Conservation (phyloP, 2,888 invertebrate species). For the Argyra leucocephala region DNA sequence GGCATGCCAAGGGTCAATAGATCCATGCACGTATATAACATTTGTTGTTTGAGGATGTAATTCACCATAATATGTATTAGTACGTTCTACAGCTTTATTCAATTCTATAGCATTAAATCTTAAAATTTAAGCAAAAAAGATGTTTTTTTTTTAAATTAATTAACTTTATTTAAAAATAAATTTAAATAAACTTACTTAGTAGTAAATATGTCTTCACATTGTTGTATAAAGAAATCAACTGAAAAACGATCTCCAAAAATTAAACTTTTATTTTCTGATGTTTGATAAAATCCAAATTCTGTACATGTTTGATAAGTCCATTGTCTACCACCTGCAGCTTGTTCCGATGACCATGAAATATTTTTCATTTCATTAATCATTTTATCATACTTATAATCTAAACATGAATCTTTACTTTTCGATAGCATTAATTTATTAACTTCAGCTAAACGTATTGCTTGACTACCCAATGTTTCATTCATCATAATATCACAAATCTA, state of each 20-base stretch:
- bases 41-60: slow-evolving; percentile 58
- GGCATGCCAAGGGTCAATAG: slow-evolving; percentile 82
- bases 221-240: slow-evolving; percentile 65
- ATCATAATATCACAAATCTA: slow-evolving; percentile 68
- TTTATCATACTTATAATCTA: slow-evolving; percentile 72
- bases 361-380: slow-evolving; percentile 62
- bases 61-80: slow-evolving; percentile 74
- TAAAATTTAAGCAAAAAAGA: slow-evolving; percentile 16
- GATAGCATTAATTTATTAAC: slow-evolving; percentile 63
- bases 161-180: too few relatives aligned
- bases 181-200: neutral
- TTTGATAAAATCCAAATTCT: slow-evolving; percentile 93
- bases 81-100: slow-evolving; percentile 53
- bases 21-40: slow-evolving; percentile 79
- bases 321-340: slow-evolving; percentile 60
- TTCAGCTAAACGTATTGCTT: slow-evolving; percentile 60
- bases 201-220: slow-evolving; percentile 70
- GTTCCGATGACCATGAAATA: slow-evolving; percentile 59
- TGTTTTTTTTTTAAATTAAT: too few relatives aligned
- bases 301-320: slow-evolving; percentile 95
- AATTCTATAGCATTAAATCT: slow-evolving; percentile 56
- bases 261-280: slow-evolving; percentile 49
- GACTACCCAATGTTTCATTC: slow-evolving; percentile 49
- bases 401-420: slow-evolving; percentile 59
- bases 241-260: slow-evolving; percentile 70